Base-by-base conservation (phyloP, 2,113 vertebrate genomes). In the Mustela lutreola region DNA sequence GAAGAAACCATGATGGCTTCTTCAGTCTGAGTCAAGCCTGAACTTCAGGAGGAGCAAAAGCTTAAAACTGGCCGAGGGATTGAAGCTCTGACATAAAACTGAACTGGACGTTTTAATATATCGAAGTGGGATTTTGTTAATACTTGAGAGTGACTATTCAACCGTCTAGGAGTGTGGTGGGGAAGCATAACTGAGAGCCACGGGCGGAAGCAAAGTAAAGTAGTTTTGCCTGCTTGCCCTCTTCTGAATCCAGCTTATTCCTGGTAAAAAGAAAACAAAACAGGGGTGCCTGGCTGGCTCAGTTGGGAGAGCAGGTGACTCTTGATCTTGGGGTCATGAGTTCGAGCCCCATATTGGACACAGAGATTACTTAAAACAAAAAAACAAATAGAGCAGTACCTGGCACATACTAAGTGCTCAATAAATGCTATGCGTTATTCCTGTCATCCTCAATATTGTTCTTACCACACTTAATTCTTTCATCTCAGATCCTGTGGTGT, bases 181-280 rank as follows among this genome's bases (percentile, higher is more conserved):
- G 31, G 28, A 4, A 50, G 16, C 15, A 26, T 6, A 33, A 60
- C 10, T 78, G 22, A 42, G 53, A 81, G 50, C 80, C 84, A n/a
- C 0, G 0, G 22, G 53, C 14, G 48, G 45, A 31, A 73, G 71
- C 19, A 76, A 58, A 80, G 60, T 15, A 24, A 84, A 62, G 39
- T 48, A 58, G 33, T 53, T 89, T 26, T 39, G 65, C 71, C 5
- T 87, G 36, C 11, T 82, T 33, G 10, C 11, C 19, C 6, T 19
- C 26, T 63, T 85, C 58, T 60, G 71, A 71, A 89, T 95, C 22
- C 18, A 87, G 39, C 45, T 95, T 79, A n/a, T 91, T 80, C 36
- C 86, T 88, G 70, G 60, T 83, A 36, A 93, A 95, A 48, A 22
- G 3, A 24, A 24, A 12, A 14, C 5, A 76, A 48, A 76, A 42